These are phyloP conservation scores for Colletes latitarsis DNA, from an alignment of 1,140 invertebrate species.

Conservation along the genomic window DNA sequence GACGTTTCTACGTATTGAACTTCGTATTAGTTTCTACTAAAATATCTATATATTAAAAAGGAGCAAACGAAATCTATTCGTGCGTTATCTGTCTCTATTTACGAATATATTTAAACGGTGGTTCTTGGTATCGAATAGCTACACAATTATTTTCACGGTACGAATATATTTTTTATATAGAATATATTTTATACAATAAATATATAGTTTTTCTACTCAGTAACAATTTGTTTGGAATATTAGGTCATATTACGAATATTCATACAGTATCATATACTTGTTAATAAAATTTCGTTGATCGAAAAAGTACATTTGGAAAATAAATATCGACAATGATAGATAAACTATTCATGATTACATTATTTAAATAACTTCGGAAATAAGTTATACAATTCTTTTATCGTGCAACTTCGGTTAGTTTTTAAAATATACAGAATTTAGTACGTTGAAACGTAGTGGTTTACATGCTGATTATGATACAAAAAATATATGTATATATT, in stretches of 20 bases:
- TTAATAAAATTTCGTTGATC: conserved; percentile 35
- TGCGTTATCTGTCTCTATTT: too few species aligned
- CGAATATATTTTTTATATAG: conserved; percentile 58
- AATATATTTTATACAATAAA: conserved; percentile 72
- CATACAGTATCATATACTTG: conserved; percentile 16
- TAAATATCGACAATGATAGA: background rate
- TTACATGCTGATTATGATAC: conserved; percentile 8
- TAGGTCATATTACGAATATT: conserved; percentile 19
- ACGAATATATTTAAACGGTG: too few species aligned
- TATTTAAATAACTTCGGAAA: background rate
- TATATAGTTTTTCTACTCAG: conserved; percentile 60
- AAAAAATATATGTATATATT: conserved; percentile 17
- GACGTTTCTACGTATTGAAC: too few species aligned
- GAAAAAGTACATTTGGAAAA: conserved; percentile 36
- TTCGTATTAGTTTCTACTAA: too few species aligned
- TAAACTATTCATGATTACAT: background rate
- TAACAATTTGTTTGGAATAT: conserved; percentile 55
- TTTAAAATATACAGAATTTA: conserved; percentile 1
- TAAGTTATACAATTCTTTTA: background rate
- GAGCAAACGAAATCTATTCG: too few species aligned
- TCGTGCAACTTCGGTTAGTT: background rate
- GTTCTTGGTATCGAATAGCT: too few species aligned
- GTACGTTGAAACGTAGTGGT: background rate
- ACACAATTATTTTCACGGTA: conserved; percentile 42
- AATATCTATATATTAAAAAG: too few species aligned